These are phyloP conservation scores for Sipha maydis DNA, from an alignment of 2,888 invertebrate genomes.

Conservation along the genomic window DNA sequence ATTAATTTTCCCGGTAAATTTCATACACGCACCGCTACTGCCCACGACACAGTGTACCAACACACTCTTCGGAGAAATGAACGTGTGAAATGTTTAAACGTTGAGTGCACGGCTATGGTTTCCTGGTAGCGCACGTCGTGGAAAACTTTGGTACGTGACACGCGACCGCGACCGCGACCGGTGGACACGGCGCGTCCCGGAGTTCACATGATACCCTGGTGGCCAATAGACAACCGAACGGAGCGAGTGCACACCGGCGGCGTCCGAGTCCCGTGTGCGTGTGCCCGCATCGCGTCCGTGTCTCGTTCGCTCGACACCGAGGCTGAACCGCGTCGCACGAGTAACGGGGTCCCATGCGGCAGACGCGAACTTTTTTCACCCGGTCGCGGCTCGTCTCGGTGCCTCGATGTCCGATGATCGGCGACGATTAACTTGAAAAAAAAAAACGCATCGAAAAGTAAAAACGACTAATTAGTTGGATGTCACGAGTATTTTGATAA, in stretches of 20 bases:
- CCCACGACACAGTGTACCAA: too few species aligned
- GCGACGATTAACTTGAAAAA: too few species aligned
- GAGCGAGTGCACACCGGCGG: slow-evolving; percentile 31
- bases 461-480: too few species aligned
- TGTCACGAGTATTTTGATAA: too few species aligned
- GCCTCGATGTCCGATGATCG: too few species aligned
- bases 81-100: too few species aligned
- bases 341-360: slow-evolving; percentile 39
- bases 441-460: too few species aligned
- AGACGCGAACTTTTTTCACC: not conserved
- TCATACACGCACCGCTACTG: too few species aligned
- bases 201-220: slow-evolving; percentile 30
- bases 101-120: not conserved
- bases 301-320: not conserved
- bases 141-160: not conserved
- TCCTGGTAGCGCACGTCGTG: not conserved
- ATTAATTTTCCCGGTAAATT: too few species aligned
- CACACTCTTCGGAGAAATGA: too few species aligned
- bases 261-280: not conserved
- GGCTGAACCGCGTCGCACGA: not conserved
- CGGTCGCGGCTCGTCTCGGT: too few species aligned
- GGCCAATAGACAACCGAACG: slow-evolving; percentile 53
- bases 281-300: not conserved
- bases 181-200: too few species aligned
- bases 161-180: not conserved